A percentile compares a stretch with the other conserved stretches of the same genome.
phyloP scores from a whole-genome alignment of 2,888 invertebrate species.

The Aphrophora alni region DNA sequence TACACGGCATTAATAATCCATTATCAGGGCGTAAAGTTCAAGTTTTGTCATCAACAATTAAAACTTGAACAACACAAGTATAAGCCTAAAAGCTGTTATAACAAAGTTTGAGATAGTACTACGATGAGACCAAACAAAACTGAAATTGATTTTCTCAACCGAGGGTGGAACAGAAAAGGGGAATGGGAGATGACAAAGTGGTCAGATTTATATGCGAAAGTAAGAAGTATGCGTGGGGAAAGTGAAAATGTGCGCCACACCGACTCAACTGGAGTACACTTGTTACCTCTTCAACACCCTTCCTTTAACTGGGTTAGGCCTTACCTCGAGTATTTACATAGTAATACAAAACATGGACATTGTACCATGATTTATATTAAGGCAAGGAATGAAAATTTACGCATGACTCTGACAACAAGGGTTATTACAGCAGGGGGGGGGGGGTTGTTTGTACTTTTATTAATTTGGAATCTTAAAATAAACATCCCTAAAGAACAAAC shows the following conservation, averaged over 20 bases:
- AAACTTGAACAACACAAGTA: not conserved
- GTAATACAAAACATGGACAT: too few species aligned
- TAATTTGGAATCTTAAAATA: too few species aligned
- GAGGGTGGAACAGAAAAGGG: not conserved
- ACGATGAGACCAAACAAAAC: not conserved
- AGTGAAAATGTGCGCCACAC: not conserved
- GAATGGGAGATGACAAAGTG: not conserved
- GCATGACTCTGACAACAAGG: too few species aligned
- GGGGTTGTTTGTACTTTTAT: too few species aligned
- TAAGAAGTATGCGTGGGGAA: not conserved
- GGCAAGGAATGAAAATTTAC: too few species aligned
- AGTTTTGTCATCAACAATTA: not conserved
- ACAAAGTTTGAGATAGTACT: not conserved
- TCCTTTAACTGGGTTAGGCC: not conserved
- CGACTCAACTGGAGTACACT: not conserved
- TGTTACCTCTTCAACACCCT: not conserved
- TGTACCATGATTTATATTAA: too few species aligned
- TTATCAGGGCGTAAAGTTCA: not conserved
- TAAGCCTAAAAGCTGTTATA: not conserved
- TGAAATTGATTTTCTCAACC: not conserved
- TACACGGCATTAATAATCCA: not conserved
- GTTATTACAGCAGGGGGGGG: too few species aligned
- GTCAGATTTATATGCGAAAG: not conserved
- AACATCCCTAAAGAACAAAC: too few species aligned
- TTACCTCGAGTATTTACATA: too few species aligned